Evolutionary conservation across 2,888 invertebrate species (phyloP), one percentile per base, ranked within the genome.

Genomic region (Acrobasis consociella): DNA sequence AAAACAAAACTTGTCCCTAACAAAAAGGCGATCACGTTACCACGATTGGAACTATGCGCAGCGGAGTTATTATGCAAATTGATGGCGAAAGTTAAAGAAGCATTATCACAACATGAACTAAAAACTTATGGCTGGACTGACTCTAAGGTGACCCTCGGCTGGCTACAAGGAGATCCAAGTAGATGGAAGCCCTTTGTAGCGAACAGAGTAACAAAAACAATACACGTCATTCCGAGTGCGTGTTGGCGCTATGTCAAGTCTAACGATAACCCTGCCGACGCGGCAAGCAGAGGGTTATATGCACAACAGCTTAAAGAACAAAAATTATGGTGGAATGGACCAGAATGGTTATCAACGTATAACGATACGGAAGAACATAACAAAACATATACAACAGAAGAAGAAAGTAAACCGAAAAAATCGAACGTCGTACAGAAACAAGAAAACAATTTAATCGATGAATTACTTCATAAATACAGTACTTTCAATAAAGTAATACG

Each of bases 1-100:
- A 63, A 63, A 42, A 58, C 63, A 17, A 65, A 59, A 62, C 22
- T 65, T 11, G 63, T 61, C 13, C 65, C 65, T 1, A n/a, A 49
- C 1, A 63, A 58, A 31, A 59, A 49, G 11, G 52, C 42, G 31
- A 31, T 53, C 7, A 62, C 58, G 5, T 38, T 63, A n/a, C 65
- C 65, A 0, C 17, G 53, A n/a, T 37, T 63, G 15, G 61, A 63
- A 16, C n/a, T 55, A 13, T 53, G 50, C 15, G 56, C n/a, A 10
- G 58, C 17, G 39, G 11, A 37, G 50, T 58, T 59, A 50, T 11
- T 50, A 13, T 50, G 58, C 0, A 62, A 62, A 38, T 31, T 62
- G 8, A 62, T 62, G 50, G 15, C 49, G 1, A 55, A 62, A 37
- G 49, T 55, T 38, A 53, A 61, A 46, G 13, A 11, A 5, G 49